phyloP scores from a whole-genome alignment of 2,888 invertebrate genomes.

The Leptodirus hochenwartii region DNA sequence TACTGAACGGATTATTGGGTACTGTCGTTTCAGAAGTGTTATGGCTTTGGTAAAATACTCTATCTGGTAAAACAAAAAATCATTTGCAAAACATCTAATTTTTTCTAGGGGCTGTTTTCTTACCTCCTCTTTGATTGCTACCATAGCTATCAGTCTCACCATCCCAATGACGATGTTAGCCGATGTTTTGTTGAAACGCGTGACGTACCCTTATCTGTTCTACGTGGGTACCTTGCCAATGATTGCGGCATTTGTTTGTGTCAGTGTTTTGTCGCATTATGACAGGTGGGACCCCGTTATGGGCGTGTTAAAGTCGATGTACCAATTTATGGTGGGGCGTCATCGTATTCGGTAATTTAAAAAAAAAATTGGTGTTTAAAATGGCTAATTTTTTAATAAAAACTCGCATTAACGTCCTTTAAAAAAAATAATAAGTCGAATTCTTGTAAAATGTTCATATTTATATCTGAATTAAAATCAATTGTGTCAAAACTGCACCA shows the following conservation, averaged over 20 bases:
- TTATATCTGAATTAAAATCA: no score
- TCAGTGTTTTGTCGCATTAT: slow-evolving; percentile 51
- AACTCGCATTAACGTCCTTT: neutral
- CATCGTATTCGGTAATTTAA: slow-evolving; percentile 30
- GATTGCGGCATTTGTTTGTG: slow-evolving; percentile 52
- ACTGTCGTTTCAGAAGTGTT: slow-evolving; percentile 82
- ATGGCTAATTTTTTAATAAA: neutral
- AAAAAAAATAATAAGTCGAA: slow-evolving; percentile 1
- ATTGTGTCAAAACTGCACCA: no score
- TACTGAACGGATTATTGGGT: slow-evolving; percentile 76
- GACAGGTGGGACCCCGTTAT: slow-evolving; percentile 70
- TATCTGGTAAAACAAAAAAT: neutral
- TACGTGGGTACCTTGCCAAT: slow-evolving; percentile 65
- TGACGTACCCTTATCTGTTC: slow-evolving; percentile 49
- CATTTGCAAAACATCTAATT: no score
- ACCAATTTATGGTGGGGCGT: slow-evolving; percentile 29
- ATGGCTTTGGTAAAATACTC: slow-evolving; percentile 64
- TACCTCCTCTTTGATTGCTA: slow-evolving; percentile 80
- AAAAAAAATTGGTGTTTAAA: slow-evolving; percentile 5
- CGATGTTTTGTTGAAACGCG: slow-evolving; percentile 54
- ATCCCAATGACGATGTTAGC: slow-evolving; percentile 81
- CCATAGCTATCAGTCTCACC: slow-evolving; percentile 66
- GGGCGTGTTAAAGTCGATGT: slow-evolving; percentile 33
- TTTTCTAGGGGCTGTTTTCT: slow-evolving; percentile 75
- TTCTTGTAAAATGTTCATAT: no score